Conservation (phyloP, 2,113 vertebrate genomes). For the Canis aureus region DNA sequence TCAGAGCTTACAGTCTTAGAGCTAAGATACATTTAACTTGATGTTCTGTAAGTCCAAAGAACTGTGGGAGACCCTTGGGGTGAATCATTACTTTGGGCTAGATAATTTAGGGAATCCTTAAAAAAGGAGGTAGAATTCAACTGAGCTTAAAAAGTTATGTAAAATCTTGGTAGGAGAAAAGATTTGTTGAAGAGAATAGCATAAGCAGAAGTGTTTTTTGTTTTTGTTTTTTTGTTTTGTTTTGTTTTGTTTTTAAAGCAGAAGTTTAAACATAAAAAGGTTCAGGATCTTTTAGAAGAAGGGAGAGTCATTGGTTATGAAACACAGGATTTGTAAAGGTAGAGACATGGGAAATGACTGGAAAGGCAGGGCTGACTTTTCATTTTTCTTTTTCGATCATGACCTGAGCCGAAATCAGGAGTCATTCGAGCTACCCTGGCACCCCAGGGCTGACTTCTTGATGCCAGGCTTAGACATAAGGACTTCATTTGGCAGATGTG, state of each 20-base stretch:
- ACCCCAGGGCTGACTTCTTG: not conserved
- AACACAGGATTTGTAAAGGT: not conserved
- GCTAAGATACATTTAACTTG: not conserved
- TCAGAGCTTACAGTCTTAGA: conserved; percentile 4
- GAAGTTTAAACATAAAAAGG: not conserved
- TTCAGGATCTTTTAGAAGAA: not conserved
- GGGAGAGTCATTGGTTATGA: not conserved
- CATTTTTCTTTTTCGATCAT: not conserved
- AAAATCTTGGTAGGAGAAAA: not conserved
- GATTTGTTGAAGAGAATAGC: not conserved
- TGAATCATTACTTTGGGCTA: not conserved
- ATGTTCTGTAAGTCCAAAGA: not conserved
- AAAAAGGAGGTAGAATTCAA: conserved; percentile 22
- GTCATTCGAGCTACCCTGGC: not conserved
- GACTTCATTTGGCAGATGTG: not conserved
- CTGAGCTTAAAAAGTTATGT: not conserved
- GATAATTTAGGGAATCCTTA: conserved; percentile 30
- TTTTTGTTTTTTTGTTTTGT: no score
- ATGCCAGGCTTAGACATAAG: not conserved
- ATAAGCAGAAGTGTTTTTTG: not conserved
- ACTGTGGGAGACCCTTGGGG: not conserved
- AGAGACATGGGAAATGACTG: not conserved
- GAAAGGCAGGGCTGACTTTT: not conserved
- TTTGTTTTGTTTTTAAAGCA: not conserved
- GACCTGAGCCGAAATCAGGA: not conserved